phyloP scores from a whole-genome alignment of 2,888 invertebrate species.

The Acleris laterana region DNA sequence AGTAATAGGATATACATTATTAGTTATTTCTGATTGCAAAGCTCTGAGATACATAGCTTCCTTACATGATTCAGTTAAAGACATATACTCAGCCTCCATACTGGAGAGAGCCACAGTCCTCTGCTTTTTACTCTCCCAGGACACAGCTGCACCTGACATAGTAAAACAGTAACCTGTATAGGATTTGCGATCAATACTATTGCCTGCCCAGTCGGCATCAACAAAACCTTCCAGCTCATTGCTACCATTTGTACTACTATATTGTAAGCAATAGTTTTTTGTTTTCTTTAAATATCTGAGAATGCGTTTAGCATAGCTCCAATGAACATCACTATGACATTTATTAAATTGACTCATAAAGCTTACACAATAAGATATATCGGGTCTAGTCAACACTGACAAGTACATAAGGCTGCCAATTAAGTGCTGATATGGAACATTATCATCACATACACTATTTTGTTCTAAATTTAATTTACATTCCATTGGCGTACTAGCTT shows the following conservation, averaged over 20 bases:
- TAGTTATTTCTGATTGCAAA: no score
- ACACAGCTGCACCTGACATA: neutral
- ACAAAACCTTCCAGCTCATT: no score
- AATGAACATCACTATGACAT: no score
- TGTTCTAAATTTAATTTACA: slow-evolving; percentile 19
- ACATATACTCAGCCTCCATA: slow-evolving; percentile 27
- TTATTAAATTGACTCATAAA: slow-evolving; percentile 25
- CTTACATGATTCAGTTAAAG: slow-evolving; percentile 38
- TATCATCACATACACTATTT: neutral
- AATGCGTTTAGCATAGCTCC: no score
- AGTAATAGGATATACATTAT: no score
- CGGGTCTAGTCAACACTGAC: slow-evolving; percentile 38
- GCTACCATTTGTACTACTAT: no score
- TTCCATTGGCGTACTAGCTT: slow-evolving; percentile 20
- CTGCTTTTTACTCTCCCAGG: neutral
- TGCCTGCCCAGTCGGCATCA: no score
- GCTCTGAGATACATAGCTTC: no score
- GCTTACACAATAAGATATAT: slow-evolving; percentile 37
- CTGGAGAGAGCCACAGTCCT: slow-evolving; percentile 3
- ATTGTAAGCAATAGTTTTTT: no score
- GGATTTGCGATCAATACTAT: slow-evolving; percentile 26
- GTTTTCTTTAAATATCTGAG: no score
- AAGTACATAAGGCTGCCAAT: slow-evolving; percentile 40
- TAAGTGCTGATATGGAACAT: slow-evolving; percentile 38
- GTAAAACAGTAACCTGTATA: slow-evolving; percentile 9